Percentiles rank a stretch among this genome's conserved stretches.
phyloP scores from a whole-genome alignment of 2,888 invertebrate genomes.

The Harpalus rufipes region DNA sequence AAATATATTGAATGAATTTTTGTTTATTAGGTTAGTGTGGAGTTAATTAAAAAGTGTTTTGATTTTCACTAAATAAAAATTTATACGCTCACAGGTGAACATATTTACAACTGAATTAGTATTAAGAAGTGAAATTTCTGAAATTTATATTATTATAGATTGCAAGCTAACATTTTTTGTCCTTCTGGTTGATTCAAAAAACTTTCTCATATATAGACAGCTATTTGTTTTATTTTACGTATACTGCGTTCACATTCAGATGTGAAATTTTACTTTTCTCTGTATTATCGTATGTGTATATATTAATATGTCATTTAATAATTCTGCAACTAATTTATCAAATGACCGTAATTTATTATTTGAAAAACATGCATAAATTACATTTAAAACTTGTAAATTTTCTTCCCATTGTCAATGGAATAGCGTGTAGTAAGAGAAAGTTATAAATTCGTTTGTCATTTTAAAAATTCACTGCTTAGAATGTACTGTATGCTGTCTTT shows the following conservation, averaged over 20 bases:
- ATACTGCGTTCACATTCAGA: not conserved
- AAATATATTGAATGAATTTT: too few relatives aligned
- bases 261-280: constrained; percentile 24
- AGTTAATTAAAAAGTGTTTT: not conserved
- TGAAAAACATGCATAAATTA: not conserved
- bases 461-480: constrained; percentile 41
- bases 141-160: constrained; percentile 50
- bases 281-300: not conserved
- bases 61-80: constrained; percentile 6
- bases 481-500: constrained; percentile 32
- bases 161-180: constrained; percentile 35
- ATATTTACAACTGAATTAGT: constrained; percentile 10
- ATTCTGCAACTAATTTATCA: not conserved
- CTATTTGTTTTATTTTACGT: constrained; percentile 13
- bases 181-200: constrained; percentile 29
- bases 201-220: constrained; percentile 35
- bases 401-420: constrained; percentile 10
- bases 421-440: constrained; percentile 22
- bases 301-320: not conserved
- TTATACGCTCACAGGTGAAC: not conserved
- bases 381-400: not conserved
- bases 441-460: constrained; percentile 45
- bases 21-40: too few relatives aligned
- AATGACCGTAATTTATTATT: not conserved
- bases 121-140: constrained; percentile 33